Conservation (phyloP, 53 echinoderm and acorn worm species). For the Antedon mediterranea region DNA sequence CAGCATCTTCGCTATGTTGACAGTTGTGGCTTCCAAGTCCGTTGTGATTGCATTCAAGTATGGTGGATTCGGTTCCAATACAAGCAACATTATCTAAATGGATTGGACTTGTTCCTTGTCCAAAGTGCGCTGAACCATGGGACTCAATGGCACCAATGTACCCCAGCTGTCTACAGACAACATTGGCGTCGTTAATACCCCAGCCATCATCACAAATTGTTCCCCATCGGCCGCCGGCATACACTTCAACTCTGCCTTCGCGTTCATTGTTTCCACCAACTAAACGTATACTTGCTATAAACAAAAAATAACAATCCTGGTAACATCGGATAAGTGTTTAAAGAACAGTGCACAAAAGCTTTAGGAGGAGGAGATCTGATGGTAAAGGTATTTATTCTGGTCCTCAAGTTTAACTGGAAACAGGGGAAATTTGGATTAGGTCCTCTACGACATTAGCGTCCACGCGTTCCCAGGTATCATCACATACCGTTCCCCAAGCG, state of each 20-base stretch:
- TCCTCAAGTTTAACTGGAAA: too few species aligned
- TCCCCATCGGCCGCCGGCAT: not conserved
- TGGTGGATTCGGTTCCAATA: not conserved
- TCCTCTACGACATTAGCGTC: not conserved
- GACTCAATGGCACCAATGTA: not conserved
- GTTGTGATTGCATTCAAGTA: not conserved
- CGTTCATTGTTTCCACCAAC: not conserved
- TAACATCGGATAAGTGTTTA: too few species aligned
- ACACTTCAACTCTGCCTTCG: not conserved
- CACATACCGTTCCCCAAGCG: not conserved
- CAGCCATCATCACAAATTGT: constrained; percentile 5
- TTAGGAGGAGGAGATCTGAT: too few species aligned
- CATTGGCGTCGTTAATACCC: not conserved
- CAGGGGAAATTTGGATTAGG: too few species aligned
- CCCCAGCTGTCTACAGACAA: not conserved
- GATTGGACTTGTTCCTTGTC: not conserved
- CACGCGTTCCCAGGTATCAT: not conserved
- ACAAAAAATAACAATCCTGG: not conserved
- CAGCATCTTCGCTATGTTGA: not conserved
- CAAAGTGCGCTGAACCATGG: not conserved
- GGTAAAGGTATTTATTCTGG: too few species aligned
- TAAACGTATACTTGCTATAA: not conserved
- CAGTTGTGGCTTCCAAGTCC: not conserved
- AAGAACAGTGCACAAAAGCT: too few species aligned
- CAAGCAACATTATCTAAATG: not conserved